Percentiles rank a stretch among this genome's conserved stretches.
Conservation (phyloP, 2,113 vertebrate genomes). For the Pygoscelis adeliae region DNA sequence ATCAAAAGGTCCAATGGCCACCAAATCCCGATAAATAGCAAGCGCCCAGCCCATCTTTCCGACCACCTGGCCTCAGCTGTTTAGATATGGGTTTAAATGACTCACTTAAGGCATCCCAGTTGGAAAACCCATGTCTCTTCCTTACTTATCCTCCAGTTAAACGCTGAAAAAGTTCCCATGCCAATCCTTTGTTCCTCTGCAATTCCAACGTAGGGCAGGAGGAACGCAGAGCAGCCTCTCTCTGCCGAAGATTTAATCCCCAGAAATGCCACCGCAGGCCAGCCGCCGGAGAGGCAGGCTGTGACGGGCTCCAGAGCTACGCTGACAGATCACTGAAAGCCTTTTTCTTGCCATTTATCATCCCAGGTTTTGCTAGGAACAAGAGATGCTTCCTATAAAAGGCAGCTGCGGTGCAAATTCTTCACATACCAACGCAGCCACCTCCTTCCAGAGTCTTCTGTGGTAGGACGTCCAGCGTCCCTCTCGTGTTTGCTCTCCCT, state of each 20-base stretch:
- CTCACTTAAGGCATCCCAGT: neutral
- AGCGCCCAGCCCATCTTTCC: neutral
- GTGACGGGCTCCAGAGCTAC: neutral
- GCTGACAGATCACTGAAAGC: neutral
- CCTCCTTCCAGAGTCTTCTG: neutral
- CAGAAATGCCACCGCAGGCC: neutral
- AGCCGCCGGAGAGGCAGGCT: neutral
- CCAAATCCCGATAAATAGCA: neutral
- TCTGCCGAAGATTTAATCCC: neutral
- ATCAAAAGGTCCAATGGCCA: neutral
- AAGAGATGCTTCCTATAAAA: conserved; percentile 13
- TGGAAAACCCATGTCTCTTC: neutral
- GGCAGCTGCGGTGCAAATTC: neutral
- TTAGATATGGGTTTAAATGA: neutral
- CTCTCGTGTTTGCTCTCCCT: accelerated
- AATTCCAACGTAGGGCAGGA: neutral
- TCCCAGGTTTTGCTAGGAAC: neutral
- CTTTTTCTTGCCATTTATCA: neutral
- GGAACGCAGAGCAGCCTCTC: neutral
- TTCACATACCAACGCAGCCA: neutral
- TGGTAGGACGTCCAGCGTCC: neutral
- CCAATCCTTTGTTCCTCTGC: neutral
- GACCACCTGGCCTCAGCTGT: neutral
- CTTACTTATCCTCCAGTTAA: neutral
- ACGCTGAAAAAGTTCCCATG: neutral